phyloP scores from a whole-genome alignment of 1,140 invertebrate genomes.

The Heliconius himera region DNA sequence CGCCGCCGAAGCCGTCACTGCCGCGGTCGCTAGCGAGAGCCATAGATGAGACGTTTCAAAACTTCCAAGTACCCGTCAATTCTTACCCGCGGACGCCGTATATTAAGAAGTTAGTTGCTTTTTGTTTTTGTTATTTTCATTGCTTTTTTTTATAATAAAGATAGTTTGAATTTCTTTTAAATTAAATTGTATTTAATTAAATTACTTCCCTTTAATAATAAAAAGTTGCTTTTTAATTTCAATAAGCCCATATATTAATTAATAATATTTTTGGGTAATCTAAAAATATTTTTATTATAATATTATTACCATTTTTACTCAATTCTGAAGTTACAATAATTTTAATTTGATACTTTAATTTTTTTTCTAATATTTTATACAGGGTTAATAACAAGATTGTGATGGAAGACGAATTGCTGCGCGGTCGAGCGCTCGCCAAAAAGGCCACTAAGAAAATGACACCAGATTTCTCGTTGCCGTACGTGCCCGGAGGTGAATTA shows the following conservation, averaged over 20 bases:
- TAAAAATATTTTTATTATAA: too few species aligned
- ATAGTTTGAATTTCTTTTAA: too few species aligned
- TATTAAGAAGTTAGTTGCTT: slow-evolving; percentile 66
- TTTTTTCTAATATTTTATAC: not conserved
- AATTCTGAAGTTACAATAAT: too few species aligned
- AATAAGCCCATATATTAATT: too few species aligned
- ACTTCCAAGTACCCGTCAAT: slow-evolving; percentile 64
- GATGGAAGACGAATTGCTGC: slow-evolving; percentile 69
- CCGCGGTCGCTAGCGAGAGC: slow-evolving; percentile 51
- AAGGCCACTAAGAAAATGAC: slow-evolving; percentile 61
- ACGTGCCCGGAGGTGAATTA: slow-evolving; percentile 66
- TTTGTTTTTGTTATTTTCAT: not conserved
- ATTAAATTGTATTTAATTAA: too few species aligned
- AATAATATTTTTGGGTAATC: too few species aligned
- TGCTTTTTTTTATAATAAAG: too few species aligned
- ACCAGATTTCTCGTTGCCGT: slow-evolving; percentile 64
- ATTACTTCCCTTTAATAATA: too few species aligned
- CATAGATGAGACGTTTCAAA: slow-evolving; percentile 66
- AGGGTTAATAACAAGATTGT: slow-evolving; percentile 72
- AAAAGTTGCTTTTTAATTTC: too few species aligned
- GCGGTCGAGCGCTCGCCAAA: slow-evolving; percentile 57
- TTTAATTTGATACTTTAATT: too few species aligned
- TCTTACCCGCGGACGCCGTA: slow-evolving; percentile 66
- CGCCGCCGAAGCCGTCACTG: slow-evolving; percentile 33
- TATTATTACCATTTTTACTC: too few species aligned